Conservation (phyloP, 2,113 vertebrate species). For the Dicaeum eximium region DNA sequence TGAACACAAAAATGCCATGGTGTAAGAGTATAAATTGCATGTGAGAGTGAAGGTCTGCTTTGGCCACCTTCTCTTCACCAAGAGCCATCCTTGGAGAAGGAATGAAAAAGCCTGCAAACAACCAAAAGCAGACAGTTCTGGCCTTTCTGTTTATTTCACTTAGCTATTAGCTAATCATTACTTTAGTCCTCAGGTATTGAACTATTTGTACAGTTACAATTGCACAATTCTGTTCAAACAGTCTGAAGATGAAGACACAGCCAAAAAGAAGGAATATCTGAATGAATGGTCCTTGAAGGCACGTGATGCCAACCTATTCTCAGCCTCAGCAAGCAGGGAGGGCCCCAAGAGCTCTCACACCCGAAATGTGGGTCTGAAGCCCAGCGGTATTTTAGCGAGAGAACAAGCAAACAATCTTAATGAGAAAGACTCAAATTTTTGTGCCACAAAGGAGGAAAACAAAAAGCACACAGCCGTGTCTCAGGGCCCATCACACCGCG, state of each 20-base stretch:
- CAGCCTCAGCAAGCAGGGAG: not conserved
- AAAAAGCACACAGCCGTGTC: not conserved
- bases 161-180: not conserved
- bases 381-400: not conserved
- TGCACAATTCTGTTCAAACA: conserved; percentile 31
- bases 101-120: not conserved
- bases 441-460: not conserved
- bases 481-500: not conserved
- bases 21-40: not conserved
- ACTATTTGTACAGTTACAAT: not conserved
- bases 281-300: not conserved
- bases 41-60: not conserved
- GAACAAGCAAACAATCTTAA: not conserved
- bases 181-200: not conserved
- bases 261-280: not conserved
- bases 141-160: not conserved
- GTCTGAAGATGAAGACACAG: conserved; percentile 59
- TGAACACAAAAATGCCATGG: not conserved
- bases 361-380: not conserved
- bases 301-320: not conserved
- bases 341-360: not conserved
- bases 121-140: not conserved
- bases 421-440: not conserved
- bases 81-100: not conserved
- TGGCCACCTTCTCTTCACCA: not conserved